phyloP scores from a whole-genome alignment of 2,113 vertebrate species.

The Leptodactylus fuscus region DNA sequence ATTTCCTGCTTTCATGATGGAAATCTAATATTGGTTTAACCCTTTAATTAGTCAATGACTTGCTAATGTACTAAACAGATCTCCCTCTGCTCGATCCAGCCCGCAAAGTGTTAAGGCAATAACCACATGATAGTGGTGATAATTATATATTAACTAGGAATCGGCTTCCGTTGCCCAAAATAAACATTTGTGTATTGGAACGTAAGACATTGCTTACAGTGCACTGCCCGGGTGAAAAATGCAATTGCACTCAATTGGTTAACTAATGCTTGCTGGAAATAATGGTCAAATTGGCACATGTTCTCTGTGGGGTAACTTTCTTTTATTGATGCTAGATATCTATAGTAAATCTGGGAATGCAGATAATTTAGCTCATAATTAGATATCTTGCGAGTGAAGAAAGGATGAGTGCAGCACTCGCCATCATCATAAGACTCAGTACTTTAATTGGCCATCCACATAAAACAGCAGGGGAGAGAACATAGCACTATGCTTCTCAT shows the following conservation, averaged over 20 bases:
- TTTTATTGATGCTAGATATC: not conserved
- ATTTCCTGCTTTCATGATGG: slow-evolving; percentile 28
- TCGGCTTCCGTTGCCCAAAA: slow-evolving; percentile 16
- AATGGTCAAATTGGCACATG: not conserved
- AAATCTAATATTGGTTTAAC: slow-evolving; percentile 56
- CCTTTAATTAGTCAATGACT: not conserved
- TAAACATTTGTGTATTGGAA: slow-evolving; percentile 31
- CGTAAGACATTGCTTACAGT: slow-evolving; percentile 1
- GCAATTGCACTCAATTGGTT: not conserved
- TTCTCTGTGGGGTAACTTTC: not conserved
- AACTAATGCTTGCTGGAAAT: slow-evolving; percentile 2
- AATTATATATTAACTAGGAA: slow-evolving; percentile 4
- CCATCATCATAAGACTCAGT: no score
- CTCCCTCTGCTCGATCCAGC: not conserved
- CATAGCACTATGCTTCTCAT: no score
- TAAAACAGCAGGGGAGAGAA: no score
- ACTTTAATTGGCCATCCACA: no score
- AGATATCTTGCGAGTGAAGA: no score
- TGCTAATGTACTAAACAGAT: not conserved
- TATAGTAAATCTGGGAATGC: not conserved
- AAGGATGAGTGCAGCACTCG: no score
- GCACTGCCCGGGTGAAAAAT: not conserved
- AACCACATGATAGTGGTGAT: not conserved
- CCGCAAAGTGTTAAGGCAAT: not conserved
- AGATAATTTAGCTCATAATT: not conserved